Base-by-base conservation (phyloP, 2,113 vertebrate species). In the Muntiacus reevesi region DNA sequence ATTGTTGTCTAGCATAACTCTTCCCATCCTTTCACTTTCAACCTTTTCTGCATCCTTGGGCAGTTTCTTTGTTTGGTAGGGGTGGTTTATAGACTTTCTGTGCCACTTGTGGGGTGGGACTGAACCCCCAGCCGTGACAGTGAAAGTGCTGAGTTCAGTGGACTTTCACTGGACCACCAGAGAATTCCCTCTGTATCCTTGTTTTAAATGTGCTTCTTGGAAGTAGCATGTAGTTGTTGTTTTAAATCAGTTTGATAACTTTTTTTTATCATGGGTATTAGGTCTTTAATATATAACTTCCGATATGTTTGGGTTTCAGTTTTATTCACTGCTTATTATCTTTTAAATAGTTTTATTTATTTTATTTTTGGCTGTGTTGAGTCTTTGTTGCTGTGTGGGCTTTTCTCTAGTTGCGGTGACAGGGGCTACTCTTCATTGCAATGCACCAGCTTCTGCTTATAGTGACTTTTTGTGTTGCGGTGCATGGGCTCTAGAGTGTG, bases 21-120 rank as follows among this genome's bases (percentile, higher is more conserved):
- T 93, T 90, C 76, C 23, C 28, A 91, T 88, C 36, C 28, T 97
- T 95, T 90, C 23, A 84, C 50, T 94, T 74, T 71, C 40, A 81
- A 14, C 27, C 0, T 91, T 64, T 40, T 40, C 67, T 40, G 67
- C 23, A 40, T 74, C 67, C 67, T 74, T 74, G 21, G 36, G 67
- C 23, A 13, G 40, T 74, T 74, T 74, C 10, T 23, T 40, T 19
- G 60, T n/a, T n/a, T 64, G 7, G 9, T 11, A 10, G 4, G 19
- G 1, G 5, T 21, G 2, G 1, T 10, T 11, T 40, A 36, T 23
- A n/a, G 10, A 19, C 36, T 40, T 19, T 40, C 67, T 40, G 67
- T 40, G 21, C 67, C 67, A 40, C 67, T 40, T 74, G 36, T 74
- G 67, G 21, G n/a, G 13, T 23, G n/a, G 67, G 67, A 25, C 6